Conservation (phyloP, 1,140 invertebrate genomes). For the Drosophila lini region DNA sequence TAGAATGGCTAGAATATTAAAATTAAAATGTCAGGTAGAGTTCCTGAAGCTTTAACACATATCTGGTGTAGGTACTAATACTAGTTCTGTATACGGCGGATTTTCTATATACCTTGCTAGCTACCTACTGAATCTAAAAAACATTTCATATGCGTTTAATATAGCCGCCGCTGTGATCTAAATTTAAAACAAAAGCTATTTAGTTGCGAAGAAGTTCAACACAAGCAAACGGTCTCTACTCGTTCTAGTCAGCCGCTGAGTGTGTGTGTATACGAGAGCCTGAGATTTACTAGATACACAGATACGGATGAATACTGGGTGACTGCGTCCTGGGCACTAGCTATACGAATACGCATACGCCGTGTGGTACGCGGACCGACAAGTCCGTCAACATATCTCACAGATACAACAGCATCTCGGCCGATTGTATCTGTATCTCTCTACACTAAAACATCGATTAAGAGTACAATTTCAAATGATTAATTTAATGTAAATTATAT, state of each 20-base stretch:
- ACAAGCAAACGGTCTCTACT: constrained; percentile 51
- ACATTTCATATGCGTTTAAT: constrained; percentile 83
- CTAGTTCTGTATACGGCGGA: constrained; percentile 19
- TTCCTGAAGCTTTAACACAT: constrained; percentile 18
- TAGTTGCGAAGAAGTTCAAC: constrained; percentile 83
- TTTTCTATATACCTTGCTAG: constrained; percentile 34
- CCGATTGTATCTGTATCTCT: constrained; percentile 23
- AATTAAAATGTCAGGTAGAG: constrained; percentile 18
- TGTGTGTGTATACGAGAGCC: constrained; percentile 50
- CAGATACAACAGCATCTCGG: constrained; percentile 27
- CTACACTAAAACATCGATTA: constrained; percentile 1
- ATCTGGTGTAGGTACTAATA: constrained; percentile 27
- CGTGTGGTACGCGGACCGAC: constrained; percentile 60
- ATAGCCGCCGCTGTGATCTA: constrained; percentile 75
- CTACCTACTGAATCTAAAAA: constrained; percentile 74
- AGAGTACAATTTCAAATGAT: not conserved
- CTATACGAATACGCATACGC: constrained; percentile 65
- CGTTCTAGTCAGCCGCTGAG: constrained; percentile 43
- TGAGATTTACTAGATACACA: constrained; percentile 72
- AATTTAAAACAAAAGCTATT: constrained; percentile 84
- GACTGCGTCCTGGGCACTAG: constrained; percentile 63
- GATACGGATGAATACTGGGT: constrained; percentile 25
- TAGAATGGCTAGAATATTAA: not conserved
- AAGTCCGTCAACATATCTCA: constrained; percentile 61
- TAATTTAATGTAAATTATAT: not conserved